These are phyloP conservation scores for Lichenostomus cassidix DNA, from an alignment of 2,113 vertebrate species.

Conservation along the genomic window DNA sequence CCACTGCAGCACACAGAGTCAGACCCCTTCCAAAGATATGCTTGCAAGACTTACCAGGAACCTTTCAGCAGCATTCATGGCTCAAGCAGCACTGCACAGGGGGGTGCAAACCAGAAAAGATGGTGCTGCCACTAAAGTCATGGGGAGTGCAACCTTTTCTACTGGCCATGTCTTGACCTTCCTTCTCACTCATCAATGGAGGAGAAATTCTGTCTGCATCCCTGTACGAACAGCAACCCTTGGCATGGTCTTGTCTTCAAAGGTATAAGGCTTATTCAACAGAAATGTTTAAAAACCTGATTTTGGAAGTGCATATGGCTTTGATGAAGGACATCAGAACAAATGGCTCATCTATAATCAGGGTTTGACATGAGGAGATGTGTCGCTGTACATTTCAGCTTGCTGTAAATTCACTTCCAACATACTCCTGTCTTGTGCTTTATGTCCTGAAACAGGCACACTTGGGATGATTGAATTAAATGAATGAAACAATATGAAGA, in stretches of 20 bases:
- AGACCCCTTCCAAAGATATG: neutral
- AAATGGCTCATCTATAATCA: constrained; percentile 18
- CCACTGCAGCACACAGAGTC: neutral
- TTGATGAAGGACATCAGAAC: constrained; percentile 6
- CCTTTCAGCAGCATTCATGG: neutral
- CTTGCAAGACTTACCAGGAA: neutral
- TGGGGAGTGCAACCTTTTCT: neutral
- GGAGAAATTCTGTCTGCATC: neutral
- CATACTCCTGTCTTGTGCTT: neutral
- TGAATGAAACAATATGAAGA: neutral
- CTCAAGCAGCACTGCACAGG: neutral
- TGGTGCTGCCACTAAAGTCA: neutral
- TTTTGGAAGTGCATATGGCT: neutral
- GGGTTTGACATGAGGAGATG: constrained; percentile 4
- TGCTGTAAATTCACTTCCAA: constrained; percentile 12
- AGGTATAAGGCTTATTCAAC: neutral
- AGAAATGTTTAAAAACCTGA: neutral
- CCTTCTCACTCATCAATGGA: neutral
- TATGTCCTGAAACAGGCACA: neutral
- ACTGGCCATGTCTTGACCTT: neutral
- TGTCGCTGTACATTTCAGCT: neutral
- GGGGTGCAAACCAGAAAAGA: neutral
- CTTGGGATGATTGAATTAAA: neutral
- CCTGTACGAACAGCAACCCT: neutral
- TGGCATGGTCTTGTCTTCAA: neutral